These are phyloP conservation scores for Phengaris alcon DNA, from an alignment of 2,888 invertebrate genomes.

Conservation along the genomic window DNA sequence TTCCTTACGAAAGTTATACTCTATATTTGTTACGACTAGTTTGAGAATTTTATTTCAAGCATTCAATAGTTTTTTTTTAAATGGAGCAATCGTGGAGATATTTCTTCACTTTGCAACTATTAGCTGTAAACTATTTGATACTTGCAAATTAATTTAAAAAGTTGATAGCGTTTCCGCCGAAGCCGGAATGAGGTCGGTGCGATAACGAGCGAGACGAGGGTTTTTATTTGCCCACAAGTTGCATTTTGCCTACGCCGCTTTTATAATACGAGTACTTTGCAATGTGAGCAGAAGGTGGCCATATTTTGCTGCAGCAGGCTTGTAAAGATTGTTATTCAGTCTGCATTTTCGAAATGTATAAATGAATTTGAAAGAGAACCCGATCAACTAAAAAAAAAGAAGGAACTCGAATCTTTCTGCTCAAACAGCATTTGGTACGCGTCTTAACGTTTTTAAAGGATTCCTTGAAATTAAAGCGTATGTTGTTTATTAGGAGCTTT, in stretches of 20 bases:
- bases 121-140: slow-evolving; percentile 10
- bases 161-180: slow-evolving; percentile 51
- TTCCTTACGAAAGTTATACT: neutral
- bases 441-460: neutral
- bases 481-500: neutral
- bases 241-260: neutral
- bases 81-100: slow-evolving; percentile 3
- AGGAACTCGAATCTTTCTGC: too few species aligned
- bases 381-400: too few species aligned
- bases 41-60: neutral
- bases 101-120: neutral
- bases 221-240: slow-evolving; percentile 15
- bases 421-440: too few species aligned
- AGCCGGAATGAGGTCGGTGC: slow-evolving; percentile 14
- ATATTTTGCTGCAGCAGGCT: neutral
- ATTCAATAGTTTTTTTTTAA: neutral
- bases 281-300: neutral
- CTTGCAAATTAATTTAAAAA: slow-evolving; percentile 55
- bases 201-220: slow-evolving; percentile 17
- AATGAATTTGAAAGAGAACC: too few species aligned
- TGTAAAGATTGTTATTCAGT: neutral
- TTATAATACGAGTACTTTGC: neutral
- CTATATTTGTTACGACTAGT: neutral
- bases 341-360: neutral
- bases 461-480: neutral